Conservation (phyloP, 1,140 invertebrate species). For the Hypothenemus hampei region DNA sequence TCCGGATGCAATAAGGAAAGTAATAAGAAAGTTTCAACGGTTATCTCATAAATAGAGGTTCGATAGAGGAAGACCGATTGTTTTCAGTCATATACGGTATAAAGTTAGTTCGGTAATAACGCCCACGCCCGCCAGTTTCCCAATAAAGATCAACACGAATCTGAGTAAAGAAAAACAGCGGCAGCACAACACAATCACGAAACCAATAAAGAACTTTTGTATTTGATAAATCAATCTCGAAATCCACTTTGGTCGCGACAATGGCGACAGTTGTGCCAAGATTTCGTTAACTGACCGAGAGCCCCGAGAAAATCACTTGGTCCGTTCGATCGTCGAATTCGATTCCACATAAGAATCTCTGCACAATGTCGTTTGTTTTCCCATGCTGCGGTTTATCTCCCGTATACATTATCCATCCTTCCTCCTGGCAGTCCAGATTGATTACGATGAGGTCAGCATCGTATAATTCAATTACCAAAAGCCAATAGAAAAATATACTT, state of each 20-base stretch:
- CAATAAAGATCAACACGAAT: conserved; percentile 7
- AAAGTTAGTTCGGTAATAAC: not conserved
- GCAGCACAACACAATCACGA: conserved; percentile 30
- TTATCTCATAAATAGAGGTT: no score
- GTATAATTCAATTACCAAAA: conserved; percentile 8
- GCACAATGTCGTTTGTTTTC: conserved; percentile 15
- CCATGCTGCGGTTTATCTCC: conserved; percentile 10
- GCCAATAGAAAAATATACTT: not conserved
- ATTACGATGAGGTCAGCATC: conserved; percentile 18
- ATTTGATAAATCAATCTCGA: conserved; percentile 42
- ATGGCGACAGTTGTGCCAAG: conserved; percentile 28
- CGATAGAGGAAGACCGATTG: no score
- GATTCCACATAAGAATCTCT: conserved; percentile 16
- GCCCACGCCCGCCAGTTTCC: not conserved
- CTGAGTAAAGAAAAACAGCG: conserved; percentile 6
- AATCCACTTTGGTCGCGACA: conserved; percentile 27
- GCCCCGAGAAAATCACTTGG: not conserved
- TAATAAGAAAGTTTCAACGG: conserved; percentile 2
- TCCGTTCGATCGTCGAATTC: conserved; percentile 2
- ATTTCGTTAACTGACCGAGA: conserved; percentile 13
- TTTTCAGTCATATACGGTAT: no score
- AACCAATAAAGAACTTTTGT: conserved; percentile 42
- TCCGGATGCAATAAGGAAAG: conserved; percentile 1
- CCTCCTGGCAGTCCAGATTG: conserved; percentile 6
- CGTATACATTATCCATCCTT: conserved; percentile 17